Conservation (phyloP, 2,888 invertebrate genomes). For the Acanthacorydalis orientalis region DNA sequence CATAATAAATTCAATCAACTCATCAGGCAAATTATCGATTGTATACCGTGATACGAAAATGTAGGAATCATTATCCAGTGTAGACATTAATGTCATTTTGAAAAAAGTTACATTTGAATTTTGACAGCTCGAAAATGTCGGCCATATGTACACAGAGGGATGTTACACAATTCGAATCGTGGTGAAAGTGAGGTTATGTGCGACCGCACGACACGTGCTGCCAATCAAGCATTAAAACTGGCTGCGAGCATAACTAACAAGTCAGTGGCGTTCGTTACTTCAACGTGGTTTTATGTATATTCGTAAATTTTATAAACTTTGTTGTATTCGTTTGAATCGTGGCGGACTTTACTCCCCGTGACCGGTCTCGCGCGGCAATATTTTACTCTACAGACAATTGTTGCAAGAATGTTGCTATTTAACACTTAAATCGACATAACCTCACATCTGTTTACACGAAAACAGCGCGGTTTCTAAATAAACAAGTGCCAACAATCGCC, state of each 20-base stretch:
- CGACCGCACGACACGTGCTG: background rate
- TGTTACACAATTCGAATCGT: background rate
- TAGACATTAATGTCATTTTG: no score
- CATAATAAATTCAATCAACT: slow-evolving; percentile 84
- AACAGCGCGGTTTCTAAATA: no score
- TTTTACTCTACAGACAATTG: background rate
- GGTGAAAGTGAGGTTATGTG: background rate
- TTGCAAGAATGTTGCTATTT: background rate
- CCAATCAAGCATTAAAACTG: background rate
- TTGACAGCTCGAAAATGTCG: background rate
- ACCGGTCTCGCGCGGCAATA: background rate
- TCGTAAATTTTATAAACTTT: background rate
- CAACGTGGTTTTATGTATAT: background rate
- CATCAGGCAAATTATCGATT: slow-evolving; percentile 71
- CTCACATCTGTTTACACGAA: background rate
- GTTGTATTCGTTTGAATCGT: background rate
- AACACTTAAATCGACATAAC: background rate
- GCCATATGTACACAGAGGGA: background rate
- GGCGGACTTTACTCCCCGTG: background rate
- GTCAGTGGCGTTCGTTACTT: slow-evolving; percentile 4
- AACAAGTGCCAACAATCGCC: no score
- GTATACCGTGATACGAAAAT: slow-evolving; percentile 6
- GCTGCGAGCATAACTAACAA: background rate
- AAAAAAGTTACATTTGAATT: background rate
- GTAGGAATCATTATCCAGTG: no score